phyloP scores from a whole-genome alignment of 2,888 invertebrate species.

The Torymus auratus region DNA sequence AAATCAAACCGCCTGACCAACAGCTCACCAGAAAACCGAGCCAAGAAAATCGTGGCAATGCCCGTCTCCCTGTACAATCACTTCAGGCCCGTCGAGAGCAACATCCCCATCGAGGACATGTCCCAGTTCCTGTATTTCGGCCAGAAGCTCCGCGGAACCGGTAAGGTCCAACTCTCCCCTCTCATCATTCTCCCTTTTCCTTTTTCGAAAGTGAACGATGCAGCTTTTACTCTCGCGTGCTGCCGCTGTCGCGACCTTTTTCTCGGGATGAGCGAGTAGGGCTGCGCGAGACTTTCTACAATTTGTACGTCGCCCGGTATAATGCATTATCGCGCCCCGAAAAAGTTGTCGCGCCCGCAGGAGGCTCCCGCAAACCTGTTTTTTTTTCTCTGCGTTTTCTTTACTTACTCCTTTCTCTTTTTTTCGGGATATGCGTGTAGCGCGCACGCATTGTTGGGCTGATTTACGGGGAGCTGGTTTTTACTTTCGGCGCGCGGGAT shows the following conservation, averaged over 20 bases:
- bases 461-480: no score
- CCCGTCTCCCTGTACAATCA: constrained; percentile 82
- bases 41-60: constrained; percentile 80
- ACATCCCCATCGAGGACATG: constrained; percentile 82
- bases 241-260: constrained; percentile 6
- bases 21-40: constrained; percentile 70
- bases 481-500: no score
- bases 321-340: constrained; percentile 7
- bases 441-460: no score
- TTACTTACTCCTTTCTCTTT: no score
- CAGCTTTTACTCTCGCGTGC: constrained; percentile 44
- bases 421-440: no score
- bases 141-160: constrained; percentile 78
- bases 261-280: neutral
- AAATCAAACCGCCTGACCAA: constrained; percentile 6
- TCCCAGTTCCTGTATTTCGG: constrained; percentile 85
- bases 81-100: constrained; percentile 81
- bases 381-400: no score
- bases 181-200: constrained; percentile 37
- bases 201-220: constrained; percentile 49
- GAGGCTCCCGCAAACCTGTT: no score
- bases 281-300: constrained; percentile 37
- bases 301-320: neutral
- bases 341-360: no score
- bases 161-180: constrained; percentile 27